Conservation (phyloP, 2,888 invertebrate genomes). For the Digitonthophagus gazella region DNA sequence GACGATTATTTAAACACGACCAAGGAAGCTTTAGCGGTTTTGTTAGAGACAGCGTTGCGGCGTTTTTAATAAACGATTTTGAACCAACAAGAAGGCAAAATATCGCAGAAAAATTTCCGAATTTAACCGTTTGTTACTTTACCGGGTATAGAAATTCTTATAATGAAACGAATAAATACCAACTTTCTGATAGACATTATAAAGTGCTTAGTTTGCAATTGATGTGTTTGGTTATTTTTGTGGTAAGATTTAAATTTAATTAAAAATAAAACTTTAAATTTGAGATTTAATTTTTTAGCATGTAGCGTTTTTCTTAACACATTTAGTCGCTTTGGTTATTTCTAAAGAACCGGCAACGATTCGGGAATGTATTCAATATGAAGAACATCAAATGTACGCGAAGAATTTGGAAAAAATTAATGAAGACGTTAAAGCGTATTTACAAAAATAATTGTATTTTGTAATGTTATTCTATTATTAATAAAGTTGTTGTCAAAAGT, state of each 20-base stretch:
- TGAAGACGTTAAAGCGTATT: background rate
- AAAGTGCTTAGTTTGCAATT: background rate
- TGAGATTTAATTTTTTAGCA: background rate
- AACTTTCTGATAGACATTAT: constrained; percentile 6
- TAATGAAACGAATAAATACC: background rate
- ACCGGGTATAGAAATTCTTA: background rate
- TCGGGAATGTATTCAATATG: background rate
- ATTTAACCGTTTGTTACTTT: background rate
- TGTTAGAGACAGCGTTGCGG: background rate
- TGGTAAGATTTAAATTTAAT: background rate
- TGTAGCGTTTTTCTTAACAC: background rate
- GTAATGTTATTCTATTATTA: too few relatives aligned
- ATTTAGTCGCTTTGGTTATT: background rate
- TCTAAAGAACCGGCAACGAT: background rate
- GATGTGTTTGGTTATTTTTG: background rate
- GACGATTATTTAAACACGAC: background rate
- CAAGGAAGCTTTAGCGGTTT: background rate
- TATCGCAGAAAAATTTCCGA: background rate
- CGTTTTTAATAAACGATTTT: constrained; percentile 1
- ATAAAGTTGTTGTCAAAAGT: too few relatives aligned
- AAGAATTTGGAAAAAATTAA: background rate
- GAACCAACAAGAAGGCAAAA: background rate
- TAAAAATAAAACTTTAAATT: too few relatives aligned
- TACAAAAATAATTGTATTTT: too few relatives aligned
- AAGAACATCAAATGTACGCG: background rate